Evolutionary conservation across 2,888 invertebrate genomes (phyloP).

Genomic region (Anagyrus pseudococci): DNA sequence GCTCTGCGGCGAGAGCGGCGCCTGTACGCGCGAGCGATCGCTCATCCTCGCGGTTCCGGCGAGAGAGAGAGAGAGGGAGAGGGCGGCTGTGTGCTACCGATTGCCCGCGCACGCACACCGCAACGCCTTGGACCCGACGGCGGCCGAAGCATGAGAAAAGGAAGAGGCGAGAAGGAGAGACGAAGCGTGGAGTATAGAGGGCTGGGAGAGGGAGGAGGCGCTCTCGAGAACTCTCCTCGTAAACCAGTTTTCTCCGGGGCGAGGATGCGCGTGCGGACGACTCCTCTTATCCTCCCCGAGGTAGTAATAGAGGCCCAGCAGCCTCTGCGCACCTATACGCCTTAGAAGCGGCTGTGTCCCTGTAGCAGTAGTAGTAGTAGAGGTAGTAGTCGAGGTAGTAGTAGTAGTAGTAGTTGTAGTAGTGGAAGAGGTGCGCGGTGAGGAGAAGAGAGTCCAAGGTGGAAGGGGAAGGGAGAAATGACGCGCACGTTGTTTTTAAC

Average conservation of each 20-base stretch:
- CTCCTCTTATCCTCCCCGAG: neutral
- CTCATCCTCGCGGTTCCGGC: slow-evolving; percentile 20
- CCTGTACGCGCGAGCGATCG: slow-evolving; percentile 31
- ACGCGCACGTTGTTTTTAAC: slow-evolving; percentile 39
- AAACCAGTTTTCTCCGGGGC: slow-evolving; percentile 32
- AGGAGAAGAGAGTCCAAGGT: neutral
- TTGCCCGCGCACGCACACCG: slow-evolving; percentile 12
- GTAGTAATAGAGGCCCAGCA: no score
- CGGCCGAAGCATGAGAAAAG: neutral
- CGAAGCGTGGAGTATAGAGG: no score
- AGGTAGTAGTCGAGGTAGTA: no score
- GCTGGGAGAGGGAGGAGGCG: no score
- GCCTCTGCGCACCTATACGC: no score
- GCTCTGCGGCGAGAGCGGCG: no score
- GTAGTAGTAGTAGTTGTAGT: neutral
- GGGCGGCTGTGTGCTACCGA: slow-evolving; percentile 28
- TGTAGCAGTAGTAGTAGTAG: no score
- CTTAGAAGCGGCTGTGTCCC: no score
- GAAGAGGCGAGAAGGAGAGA: slow-evolving; percentile 16
- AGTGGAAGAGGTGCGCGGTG: neutral
- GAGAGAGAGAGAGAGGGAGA: no score
- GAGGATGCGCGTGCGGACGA: slow-evolving; percentile 15
- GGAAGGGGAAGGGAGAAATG: slow-evolving; percentile 30
- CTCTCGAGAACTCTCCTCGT: no score
- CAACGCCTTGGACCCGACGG: neutral